Evolutionary conservation across 2,888 invertebrate species (phyloP).

Genomic region (Apoda limacodes): DNA sequence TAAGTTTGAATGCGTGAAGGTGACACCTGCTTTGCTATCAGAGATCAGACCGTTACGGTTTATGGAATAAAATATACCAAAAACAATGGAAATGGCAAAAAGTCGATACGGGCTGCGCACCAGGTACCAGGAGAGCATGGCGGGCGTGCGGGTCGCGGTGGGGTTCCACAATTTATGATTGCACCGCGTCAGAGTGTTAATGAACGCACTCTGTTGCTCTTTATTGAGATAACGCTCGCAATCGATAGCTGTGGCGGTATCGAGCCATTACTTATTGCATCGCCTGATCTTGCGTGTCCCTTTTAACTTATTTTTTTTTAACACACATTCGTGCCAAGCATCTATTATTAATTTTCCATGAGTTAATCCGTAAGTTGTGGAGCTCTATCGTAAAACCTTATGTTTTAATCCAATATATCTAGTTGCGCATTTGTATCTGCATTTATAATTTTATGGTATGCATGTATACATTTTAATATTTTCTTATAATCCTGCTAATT

Average conservation of each 20-base stretch:
- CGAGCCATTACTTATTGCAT: conserved; percentile 55
- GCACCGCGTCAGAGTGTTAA: conserved; percentile 65
- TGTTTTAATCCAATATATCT: too few species aligned
- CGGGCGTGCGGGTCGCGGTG: conserved; percentile 58
- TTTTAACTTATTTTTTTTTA: conserved; percentile 43
- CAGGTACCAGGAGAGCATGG: conserved; percentile 38
- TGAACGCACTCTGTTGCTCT: conserved; percentile 66
- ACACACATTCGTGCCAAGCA: conserved; percentile 43
- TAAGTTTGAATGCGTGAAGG: conserved; percentile 59
- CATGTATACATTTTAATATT: conserved; percentile 5
- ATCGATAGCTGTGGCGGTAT: conserved; percentile 34
- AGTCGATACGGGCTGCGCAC: conserved; percentile 55
- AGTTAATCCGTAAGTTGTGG: not conserved
- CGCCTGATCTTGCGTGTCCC: conserved; percentile 55
- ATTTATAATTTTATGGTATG: conserved; percentile 28
- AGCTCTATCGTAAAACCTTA: too few species aligned
- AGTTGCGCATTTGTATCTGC: conserved; percentile 22
- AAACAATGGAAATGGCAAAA: conserved; percentile 67
- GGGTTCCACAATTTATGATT: conserved; percentile 68
- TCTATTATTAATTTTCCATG: conserved; percentile 41
- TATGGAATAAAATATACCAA: conserved; percentile 50
- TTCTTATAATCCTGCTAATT: conserved; percentile 8
- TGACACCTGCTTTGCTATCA: conserved; percentile 61
- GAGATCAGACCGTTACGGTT: conserved; percentile 59
- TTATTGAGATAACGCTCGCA: conserved; percentile 67